Evolutionary conservation across 2,797 vertebrate genomes (phyloP).

Genomic region (Coilia nasus): DNA sequence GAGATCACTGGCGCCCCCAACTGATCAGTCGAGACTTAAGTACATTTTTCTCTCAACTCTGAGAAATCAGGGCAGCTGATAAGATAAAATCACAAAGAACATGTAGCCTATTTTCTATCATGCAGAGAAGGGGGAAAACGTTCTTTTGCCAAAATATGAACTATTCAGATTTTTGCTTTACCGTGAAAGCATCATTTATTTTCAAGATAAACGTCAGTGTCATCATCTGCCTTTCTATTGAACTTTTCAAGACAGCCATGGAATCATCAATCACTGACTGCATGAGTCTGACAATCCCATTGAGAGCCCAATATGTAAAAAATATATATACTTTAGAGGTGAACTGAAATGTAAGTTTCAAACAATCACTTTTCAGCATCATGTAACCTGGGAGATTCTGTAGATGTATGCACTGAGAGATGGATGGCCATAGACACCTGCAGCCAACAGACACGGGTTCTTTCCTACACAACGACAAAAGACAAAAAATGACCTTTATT

Average conservation of each 20-base stretch:
- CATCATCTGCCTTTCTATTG: not conserved
- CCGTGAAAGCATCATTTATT: not conserved
- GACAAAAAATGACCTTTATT: not conserved
- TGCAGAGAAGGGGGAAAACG: not conserved
- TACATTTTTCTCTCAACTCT: not conserved
- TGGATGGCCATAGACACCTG: not conserved
- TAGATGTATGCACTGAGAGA: not conserved
- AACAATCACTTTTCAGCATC: not conserved
- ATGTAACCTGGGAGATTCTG: not conserved
- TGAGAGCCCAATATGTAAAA: not conserved
- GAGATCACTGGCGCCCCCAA: slow-evolving; percentile 11
- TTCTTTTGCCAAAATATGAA: not conserved
- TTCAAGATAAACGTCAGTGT: not conserved
- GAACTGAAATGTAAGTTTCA: not conserved
- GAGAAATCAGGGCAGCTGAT: not conserved
- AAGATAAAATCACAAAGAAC: slow-evolving; percentile 5
- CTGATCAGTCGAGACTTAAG: not conserved
- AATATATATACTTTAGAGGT: not conserved
- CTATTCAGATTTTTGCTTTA: not conserved
- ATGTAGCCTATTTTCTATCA: not conserved
- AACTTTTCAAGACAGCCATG: not conserved
- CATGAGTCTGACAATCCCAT: not conserved
- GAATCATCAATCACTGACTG: not conserved
- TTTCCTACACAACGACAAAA: not conserved
- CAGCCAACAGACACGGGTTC: not conserved